Evolutionary conservation across 2,113 vertebrate species (phyloP).

Genomic region (Pyrgilauda ruficollis): DNA sequence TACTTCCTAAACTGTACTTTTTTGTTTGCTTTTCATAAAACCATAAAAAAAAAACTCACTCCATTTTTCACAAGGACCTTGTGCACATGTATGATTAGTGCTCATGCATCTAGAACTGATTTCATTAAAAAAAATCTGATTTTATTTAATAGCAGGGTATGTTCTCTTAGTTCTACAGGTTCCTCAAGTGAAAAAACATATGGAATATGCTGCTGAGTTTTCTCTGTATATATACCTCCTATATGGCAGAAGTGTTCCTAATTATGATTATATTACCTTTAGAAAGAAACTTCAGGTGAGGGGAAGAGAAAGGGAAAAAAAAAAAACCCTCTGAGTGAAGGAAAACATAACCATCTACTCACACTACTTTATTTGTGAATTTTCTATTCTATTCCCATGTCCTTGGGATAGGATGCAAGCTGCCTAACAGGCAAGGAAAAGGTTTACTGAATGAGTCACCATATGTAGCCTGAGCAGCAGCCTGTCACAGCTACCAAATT

Average conservation of each 20-base stretch:
- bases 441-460: neutral
- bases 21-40: neutral
- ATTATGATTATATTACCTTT: neutral
- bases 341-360: neutral
- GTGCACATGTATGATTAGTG: neutral
- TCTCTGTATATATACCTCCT: neutral
- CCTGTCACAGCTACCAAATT: neutral
- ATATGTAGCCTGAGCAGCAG: neutral
- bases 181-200: neutral
- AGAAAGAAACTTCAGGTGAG: neutral
- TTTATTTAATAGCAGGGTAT: neutral
- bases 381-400: neutral
- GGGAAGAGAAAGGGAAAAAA: neutral
- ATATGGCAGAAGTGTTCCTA: neutral
- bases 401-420: neutral
- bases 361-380: neutral
- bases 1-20: neutral
- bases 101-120: neutral
- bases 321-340: fast-evolving
- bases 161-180: neutral
- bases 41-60: neutral
- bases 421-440: neutral
- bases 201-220: neutral
- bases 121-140: neutral
- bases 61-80: neutral